Evolutionary conservation across 2,113 vertebrate genomes (phyloP).

Genomic region (Parus major): DNA sequence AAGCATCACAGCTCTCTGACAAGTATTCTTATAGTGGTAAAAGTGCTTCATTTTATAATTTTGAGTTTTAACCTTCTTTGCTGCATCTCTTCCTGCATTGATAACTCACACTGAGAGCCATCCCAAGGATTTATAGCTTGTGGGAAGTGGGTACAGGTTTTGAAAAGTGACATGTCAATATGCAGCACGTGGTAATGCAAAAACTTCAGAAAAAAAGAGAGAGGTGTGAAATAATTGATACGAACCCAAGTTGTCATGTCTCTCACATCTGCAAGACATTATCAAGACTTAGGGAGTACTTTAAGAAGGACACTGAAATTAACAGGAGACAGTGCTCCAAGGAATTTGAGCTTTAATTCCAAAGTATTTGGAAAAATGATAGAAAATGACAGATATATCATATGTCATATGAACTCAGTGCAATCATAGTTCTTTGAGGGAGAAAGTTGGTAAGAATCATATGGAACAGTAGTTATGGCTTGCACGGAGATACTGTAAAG

Average conservation of each 20-base stretch:
- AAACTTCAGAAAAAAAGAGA: background rate
- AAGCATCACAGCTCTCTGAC: background rate
- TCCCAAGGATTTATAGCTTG: background rate
- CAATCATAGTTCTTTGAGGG: background rate
- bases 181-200: background rate
- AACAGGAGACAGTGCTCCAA: background rate
- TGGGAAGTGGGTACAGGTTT: background rate
- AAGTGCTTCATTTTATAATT: background rate
- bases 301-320: background rate
- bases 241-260: background rate
- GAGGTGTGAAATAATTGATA: slow-evolving; percentile 6
- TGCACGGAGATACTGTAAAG: background rate
- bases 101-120: background rate
- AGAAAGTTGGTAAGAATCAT: background rate
- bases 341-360: background rate
- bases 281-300: background rate
- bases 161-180: background rate
- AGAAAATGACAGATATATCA: background rate
- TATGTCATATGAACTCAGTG: no score
- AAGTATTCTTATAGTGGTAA: background rate
- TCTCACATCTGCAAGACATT: background rate
- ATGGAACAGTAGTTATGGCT: background rate
- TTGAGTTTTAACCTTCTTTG: background rate
- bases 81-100: background rate
- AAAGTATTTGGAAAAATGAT: background rate